Conservation (phyloP, 2,113 vertebrate species). For the Nestor notabilis region DNA sequence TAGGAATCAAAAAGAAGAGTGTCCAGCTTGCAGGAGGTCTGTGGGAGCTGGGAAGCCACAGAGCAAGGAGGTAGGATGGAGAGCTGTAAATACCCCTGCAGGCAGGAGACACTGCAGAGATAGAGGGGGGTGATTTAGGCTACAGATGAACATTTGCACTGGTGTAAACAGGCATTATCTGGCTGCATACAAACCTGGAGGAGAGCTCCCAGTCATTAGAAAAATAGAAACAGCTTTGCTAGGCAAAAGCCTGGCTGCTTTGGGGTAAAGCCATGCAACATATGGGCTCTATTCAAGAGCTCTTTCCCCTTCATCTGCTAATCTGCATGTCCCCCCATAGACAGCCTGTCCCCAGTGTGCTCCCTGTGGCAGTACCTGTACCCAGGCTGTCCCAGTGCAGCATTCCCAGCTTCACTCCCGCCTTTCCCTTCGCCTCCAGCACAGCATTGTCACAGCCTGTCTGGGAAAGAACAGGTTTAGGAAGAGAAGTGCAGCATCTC, state of each 20-base stretch:
- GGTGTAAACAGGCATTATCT: not conserved
- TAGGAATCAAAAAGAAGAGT: not conserved
- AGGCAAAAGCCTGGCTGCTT: not conserved
- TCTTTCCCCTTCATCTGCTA: not conserved
- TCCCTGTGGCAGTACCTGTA: not conserved
- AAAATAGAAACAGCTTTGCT: not conserved
- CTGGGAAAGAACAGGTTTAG: not conserved
- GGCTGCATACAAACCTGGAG: not conserved
- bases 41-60: fast-evolving
- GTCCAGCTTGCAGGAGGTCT: not conserved
- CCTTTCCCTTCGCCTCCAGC: not conserved
- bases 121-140: fast-evolving
- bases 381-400: not conserved
- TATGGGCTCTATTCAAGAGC: fast-evolving
- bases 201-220: not conserved
- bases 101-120: not conserved
- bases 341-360: not conserved
- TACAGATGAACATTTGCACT: not conserved
- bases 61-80: not conserved
- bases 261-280: not conserved
- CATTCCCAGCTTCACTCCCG: not conserved
- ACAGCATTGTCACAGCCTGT: not conserved
- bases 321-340: fast-evolving
- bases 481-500: not conserved
- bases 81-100: not conserved